Conservation (phyloP, 1,140 invertebrate species). For the Drosophila insularis region DNA sequence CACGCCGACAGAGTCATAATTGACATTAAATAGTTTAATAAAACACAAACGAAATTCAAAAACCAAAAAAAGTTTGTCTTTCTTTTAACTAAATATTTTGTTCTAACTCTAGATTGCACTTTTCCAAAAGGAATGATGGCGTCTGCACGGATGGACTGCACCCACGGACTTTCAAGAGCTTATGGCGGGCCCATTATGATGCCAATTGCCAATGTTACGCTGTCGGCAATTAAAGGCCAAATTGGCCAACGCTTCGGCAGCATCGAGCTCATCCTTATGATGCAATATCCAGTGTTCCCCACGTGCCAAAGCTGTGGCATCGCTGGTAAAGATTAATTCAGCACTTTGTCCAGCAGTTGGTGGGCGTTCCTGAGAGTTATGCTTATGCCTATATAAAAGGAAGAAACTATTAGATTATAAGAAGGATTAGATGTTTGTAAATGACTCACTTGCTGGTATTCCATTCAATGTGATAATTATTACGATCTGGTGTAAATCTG, state of each 20-base stretch:
- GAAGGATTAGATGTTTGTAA: no score
- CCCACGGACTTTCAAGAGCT: conserved; percentile 50
- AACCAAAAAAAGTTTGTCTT: conserved; percentile 55
- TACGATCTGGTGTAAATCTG: conserved; percentile 86
- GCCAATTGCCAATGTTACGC: conserved; percentile 47
- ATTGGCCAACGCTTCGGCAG: conserved; percentile 86
- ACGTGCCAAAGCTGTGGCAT: conserved; percentile 43
- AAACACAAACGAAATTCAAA: conserved; percentile 41
- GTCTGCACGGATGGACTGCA: conserved; percentile 26
- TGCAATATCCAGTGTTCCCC: conserved; percentile 81
- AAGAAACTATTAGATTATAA: not conserved
- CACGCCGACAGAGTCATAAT: conserved; percentile 31
- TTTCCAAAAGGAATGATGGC: conserved; percentile 79
- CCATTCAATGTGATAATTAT: conserved; percentile 86
- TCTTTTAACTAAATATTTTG: conserved; percentile 49
- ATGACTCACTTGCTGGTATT: conserved; percentile 78
- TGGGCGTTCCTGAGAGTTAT: conserved; percentile 26
- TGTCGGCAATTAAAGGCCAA: conserved; percentile 79
- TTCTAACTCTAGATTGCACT: conserved; percentile 78
- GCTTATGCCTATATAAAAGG: conserved; percentile 48
- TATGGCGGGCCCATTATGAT: conserved; percentile 22
- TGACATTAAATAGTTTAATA: conserved; percentile 25
- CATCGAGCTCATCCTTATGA: conserved; percentile 87
- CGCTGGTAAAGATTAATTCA: conserved; percentile 54
- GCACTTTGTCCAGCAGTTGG: conserved; percentile 8